Evolutionary conservation across 2,888 invertebrate genomes (phyloP).

Genomic region (Oligia strigilis): DNA sequence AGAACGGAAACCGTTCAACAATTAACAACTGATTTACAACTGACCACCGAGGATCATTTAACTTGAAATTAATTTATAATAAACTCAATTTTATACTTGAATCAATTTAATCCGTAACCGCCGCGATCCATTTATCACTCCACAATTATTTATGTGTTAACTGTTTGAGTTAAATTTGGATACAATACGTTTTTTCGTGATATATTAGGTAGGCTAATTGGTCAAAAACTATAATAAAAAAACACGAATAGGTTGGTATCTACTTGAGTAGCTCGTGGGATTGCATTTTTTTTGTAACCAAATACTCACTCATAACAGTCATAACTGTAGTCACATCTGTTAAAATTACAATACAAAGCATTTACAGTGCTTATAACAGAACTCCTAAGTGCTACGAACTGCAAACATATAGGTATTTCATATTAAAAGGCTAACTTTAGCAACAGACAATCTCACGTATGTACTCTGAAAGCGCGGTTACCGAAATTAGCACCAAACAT

Average conservation of each 20-base stretch:
- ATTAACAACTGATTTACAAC: neutral
- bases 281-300: neutral
- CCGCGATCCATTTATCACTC: neutral
- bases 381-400: neutral
- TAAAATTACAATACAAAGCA: neutral
- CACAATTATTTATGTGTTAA: neutral
- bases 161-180: neutral
- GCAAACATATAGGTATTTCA: neutral
- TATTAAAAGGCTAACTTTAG: neutral
- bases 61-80: neutral
- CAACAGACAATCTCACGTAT: too few relatives aligned
- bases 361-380: neutral
- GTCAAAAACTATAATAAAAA: neutral
- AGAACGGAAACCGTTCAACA: neutral
- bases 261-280: neutral
- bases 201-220: neutral
- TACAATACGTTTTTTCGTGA: too few relatives aligned
- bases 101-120: conserved; percentile 2
- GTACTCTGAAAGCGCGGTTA: neutral
- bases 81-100: conserved; percentile 15
- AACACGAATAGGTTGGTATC: neutral
- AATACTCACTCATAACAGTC: too few relatives aligned
- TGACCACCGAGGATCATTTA: neutral
- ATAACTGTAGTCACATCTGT: neutral
- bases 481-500: neutral